phyloP scores from a whole-genome alignment of 2,888 invertebrate species.

The Synanthedon tipuliformis region DNA sequence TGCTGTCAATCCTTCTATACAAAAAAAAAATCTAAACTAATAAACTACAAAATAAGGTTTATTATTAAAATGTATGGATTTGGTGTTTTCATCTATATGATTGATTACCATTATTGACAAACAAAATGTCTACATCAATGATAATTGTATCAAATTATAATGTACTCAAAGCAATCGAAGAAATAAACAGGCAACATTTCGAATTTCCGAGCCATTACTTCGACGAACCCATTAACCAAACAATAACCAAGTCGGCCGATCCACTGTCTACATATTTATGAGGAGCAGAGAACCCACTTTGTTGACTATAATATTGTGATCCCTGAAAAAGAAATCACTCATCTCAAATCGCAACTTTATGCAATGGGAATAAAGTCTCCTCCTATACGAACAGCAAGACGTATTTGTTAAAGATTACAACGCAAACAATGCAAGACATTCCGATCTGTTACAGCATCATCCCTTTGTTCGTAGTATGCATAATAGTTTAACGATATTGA shows the following conservation, averaged over 20 bases:
- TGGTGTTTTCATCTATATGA: no score
- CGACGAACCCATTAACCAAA: conserved; percentile 32
- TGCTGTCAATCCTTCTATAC: no score
- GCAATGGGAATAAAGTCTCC: neutral
- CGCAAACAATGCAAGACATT: conserved; percentile 4
- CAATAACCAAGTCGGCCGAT: conserved; percentile 21
- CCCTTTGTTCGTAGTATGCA: conserved; percentile 12
- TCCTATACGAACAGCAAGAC: conserved; percentile 9
- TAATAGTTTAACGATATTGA: neutral
- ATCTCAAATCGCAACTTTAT: neutral
- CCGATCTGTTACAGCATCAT: conserved; percentile 14
- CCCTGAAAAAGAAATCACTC: neutral
- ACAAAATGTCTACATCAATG: neutral
- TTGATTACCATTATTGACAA: no score
- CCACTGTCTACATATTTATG: conserved; percentile 35
- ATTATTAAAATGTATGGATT: no score
- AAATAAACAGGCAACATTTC: conserved; percentile 14
- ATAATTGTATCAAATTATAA: neutral
- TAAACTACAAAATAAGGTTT: no score
- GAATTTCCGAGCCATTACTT: conserved; percentile 28
- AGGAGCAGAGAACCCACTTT: conserved; percentile 8
- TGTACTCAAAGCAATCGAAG: conserved; percentile 4
- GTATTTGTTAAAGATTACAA: conserved; percentile 4
- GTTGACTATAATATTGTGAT: neutral
- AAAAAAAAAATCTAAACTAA: no score